Conservation (phyloP, 2,113 vertebrate genomes). For the Macrotis lagotis region DNA sequence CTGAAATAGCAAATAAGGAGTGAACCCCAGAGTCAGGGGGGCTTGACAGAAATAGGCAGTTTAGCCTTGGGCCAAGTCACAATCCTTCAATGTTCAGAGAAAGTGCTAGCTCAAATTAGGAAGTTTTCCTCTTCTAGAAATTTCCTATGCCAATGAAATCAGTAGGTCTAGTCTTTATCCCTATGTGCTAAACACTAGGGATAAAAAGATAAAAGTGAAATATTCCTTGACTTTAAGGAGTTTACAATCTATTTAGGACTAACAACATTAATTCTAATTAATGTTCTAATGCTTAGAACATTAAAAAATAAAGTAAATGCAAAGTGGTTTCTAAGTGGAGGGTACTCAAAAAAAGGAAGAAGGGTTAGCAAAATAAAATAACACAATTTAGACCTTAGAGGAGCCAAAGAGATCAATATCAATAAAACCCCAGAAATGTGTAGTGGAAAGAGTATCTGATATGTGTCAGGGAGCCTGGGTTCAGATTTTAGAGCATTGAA, state of each 20-base stretch:
- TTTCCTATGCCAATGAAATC: not conserved
- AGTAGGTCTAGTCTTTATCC: not conserved
- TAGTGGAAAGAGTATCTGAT: not conserved
- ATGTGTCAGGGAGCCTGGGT: not conserved
- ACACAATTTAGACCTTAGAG: not conserved
- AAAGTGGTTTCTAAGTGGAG: not conserved
- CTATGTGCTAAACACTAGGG: not conserved
- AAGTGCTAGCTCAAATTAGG: not conserved
- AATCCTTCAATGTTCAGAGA: not conserved
- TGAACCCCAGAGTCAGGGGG: not conserved
- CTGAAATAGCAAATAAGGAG: not conserved
- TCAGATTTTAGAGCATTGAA: not conserved
- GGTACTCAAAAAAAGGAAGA: not conserved
- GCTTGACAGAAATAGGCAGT: not conserved
- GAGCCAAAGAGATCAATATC: not conserved
- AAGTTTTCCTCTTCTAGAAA: not conserved
- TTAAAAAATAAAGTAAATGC: not conserved
- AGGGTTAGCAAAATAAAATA: not conserved
- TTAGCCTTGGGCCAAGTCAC: not conserved
- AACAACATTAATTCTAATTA: no score
- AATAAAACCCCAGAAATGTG: not conserved
- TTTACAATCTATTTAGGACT: not conserved
- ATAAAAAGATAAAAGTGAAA: no score
- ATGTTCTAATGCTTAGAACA: no score
- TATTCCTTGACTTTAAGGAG: not conserved